phyloP scores from a whole-genome alignment of 2,797 vertebrate genomes.

The Brotogeris chrysoptera region DNA sequence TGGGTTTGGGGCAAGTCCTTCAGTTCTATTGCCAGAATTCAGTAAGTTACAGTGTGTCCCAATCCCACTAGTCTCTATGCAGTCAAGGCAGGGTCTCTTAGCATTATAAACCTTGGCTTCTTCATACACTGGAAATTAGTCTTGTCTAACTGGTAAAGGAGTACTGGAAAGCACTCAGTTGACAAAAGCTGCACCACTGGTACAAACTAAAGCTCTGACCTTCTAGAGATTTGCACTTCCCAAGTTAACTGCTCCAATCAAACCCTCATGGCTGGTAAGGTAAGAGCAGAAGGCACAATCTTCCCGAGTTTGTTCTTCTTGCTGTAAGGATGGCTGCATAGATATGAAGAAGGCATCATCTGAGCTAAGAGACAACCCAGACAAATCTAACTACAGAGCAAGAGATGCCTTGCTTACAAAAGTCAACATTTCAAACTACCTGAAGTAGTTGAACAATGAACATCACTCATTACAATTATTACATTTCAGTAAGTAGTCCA shows the following conservation, averaged over 20 bases:
- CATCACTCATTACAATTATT: background rate
- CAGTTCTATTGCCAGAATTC: background rate
- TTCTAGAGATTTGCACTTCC: conserved; percentile 43
- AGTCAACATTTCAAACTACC: background rate
- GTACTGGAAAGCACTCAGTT: conserved; percentile 1
- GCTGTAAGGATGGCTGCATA: conserved; percentile 2
- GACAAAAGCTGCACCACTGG: conserved; percentile 8
- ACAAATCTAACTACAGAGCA: background rate
- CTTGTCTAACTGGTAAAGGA: background rate
- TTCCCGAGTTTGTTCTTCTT: background rate
- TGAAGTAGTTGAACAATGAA: background rate
- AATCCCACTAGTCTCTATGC: background rate
- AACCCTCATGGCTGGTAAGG: conserved; percentile 43
- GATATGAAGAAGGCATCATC: background rate
- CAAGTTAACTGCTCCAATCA: conserved; percentile 52
- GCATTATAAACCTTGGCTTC: background rate
- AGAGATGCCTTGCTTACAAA: background rate
- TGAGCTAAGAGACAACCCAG: conserved; percentile 34
- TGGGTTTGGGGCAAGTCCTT: background rate
- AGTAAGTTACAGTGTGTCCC: background rate
- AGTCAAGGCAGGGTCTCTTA: background rate
- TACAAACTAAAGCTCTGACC: conserved; percentile 57
- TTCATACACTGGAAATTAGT: background rate
- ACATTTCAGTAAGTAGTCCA: background rate
- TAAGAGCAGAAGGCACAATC: conserved; percentile 74